Percentiles rank a stretch among this genome's conserved stretches.
These are phyloP conservation scores for Parotocinclus haroldoi DNA, from an alignment of 2,797 vertebrate genomes.

Conservation along the genomic window DNA sequence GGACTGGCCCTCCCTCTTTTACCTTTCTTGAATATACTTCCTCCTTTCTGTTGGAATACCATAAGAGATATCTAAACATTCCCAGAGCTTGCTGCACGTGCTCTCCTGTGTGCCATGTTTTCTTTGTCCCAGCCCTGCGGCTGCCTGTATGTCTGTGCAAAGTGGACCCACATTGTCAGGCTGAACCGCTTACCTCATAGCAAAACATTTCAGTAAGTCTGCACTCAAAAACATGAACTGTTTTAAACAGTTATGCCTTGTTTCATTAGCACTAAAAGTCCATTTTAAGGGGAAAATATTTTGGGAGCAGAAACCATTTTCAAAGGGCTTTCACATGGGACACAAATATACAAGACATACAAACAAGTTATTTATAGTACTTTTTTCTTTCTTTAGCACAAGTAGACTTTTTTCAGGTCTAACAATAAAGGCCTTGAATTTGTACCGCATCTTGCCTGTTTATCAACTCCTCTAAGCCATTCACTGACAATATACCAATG, in stretches of 20 bases:
- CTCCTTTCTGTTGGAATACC: constrained; percentile 78
- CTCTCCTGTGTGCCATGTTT: constrained; percentile 76
- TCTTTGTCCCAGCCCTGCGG: constrained; percentile 51
- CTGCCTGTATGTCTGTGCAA: constrained; percentile 48
- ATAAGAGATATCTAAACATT: constrained; percentile 85
- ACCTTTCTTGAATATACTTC: constrained; percentile 67
- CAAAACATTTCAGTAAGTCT: constrained; percentile 15
- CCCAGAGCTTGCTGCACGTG: constrained; percentile 85
- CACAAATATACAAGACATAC: neutral
- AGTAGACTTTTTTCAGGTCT: too few relatives aligned
- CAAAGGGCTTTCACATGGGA: constrained; percentile 4
- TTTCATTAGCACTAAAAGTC: neutral
- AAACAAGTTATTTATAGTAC: constrained; percentile 7
- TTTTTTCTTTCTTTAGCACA: neutral
- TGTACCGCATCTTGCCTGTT: too few relatives aligned
- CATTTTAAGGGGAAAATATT: neutral
- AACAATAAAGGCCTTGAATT: too few relatives aligned
- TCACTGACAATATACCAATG: too few relatives aligned
- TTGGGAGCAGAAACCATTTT: neutral
- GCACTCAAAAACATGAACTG: neutral
- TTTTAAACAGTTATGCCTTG: neutral
- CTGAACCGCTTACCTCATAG: constrained; percentile 35
- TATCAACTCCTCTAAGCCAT: too few relatives aligned
- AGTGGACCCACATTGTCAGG: constrained; percentile 58
- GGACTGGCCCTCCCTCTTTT: constrained; percentile 42